Conservation (phyloP, 2,797 vertebrate species). For the Chrysolophus pictus region DNA sequence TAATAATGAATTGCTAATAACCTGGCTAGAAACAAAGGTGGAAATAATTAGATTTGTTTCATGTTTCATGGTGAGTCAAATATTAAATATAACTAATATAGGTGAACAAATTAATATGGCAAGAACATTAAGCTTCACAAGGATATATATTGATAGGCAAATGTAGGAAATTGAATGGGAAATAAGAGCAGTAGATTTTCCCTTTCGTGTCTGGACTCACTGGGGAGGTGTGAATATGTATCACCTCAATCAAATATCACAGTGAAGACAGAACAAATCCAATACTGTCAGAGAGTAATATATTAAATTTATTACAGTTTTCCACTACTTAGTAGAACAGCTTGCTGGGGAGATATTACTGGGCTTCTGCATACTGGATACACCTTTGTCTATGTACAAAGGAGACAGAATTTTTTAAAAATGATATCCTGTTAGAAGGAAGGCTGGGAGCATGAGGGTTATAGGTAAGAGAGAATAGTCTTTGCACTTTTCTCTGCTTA, state of each 20-base stretch:
- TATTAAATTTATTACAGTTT: neutral
- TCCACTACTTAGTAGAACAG: neutral
- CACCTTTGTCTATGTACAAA: neutral
- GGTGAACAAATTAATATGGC: neutral
- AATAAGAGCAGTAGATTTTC: neutral
- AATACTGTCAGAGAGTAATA: neutral
- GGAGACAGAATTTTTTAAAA: neutral
- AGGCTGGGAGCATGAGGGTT: neutral
- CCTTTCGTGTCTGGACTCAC: neutral
- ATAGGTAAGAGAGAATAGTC: neutral
- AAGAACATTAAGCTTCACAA: neutral
- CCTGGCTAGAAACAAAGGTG: neutral
- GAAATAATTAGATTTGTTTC: constrained; percentile 9
- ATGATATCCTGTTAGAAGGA: neutral
- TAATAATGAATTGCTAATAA: neutral
- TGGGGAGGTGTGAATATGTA: neutral
- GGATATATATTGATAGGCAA: neutral
- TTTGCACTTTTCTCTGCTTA: neutral
- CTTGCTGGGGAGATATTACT: neutral
- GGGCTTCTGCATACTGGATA: neutral
- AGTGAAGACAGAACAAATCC: neutral
- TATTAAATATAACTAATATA: neutral
- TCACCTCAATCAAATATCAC: neutral
- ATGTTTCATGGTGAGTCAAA: neutral
- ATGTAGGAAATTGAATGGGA: neutral